Evolutionary conservation across 37 sponge, comb jelly and placozoan genomes (phyloP).

Genomic region (Aplysina aerophoba): DNA sequence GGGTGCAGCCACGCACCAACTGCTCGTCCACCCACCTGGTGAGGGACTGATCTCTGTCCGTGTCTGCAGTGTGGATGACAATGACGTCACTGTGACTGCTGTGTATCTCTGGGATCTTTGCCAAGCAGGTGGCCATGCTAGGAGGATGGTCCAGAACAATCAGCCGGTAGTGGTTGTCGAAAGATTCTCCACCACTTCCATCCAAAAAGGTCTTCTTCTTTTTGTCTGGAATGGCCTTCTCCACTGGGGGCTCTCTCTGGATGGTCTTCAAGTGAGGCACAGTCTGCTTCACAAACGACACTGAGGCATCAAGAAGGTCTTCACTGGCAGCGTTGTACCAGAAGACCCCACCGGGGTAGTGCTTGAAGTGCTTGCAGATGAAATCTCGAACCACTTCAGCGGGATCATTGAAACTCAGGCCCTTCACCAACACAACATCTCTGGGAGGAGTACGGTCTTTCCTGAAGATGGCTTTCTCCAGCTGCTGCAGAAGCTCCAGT

Average conservation of each 20-base stretch:
- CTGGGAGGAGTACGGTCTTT: constrained; percentile 40
- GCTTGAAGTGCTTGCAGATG: constrained; percentile 26
- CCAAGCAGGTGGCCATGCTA: not conserved
- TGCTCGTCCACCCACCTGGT: constrained; percentile 1
- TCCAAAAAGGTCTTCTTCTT: not conserved
- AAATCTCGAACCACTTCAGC: constrained; percentile 52
- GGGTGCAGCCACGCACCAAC: constrained; percentile 28
- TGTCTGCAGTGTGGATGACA: constrained; percentile 1
- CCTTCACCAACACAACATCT: constrained; percentile 56
- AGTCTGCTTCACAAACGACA: constrained; percentile 28
- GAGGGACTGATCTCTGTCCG: constrained; percentile 19
- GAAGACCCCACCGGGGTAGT: constrained; percentile 58
- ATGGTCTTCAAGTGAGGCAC: not conserved
- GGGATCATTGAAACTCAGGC: constrained; percentile 32
- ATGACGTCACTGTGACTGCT: constrained; percentile 34
- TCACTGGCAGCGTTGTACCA: constrained; percentile 28
- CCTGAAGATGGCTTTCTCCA: constrained; percentile 32
- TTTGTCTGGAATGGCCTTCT: not conserved
- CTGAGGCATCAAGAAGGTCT: constrained; percentile 42
- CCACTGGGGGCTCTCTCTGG: constrained; percentile 1
- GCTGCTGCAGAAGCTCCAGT: constrained; percentile 4
- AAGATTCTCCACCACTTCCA: not conserved
- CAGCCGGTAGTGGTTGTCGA: not conserved
- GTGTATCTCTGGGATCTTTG: constrained; percentile 13
- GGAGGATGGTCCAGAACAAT: constrained; percentile 3